Evolutionary conservation across 2,113 vertebrate species (phyloP).

Genomic region (Illadopsis cleaveri): DNA sequence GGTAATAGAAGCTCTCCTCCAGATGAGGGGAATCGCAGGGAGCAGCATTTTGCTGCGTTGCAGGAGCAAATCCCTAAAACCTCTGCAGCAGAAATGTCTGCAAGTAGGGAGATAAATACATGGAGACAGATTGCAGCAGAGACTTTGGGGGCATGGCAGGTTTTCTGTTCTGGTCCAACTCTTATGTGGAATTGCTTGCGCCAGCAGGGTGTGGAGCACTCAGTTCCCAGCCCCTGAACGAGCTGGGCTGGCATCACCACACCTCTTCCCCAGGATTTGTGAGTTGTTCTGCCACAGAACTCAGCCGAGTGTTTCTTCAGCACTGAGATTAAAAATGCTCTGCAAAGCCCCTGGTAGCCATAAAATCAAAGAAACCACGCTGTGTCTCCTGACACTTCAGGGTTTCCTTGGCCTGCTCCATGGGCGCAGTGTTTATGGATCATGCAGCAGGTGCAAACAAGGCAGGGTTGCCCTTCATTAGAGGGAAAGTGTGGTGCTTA

Average conservation of each 20-base stretch:
- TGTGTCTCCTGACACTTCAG: neutral
- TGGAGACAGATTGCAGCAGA: constrained; percentile 35
- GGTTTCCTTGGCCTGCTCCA: neutral
- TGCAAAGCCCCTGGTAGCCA: neutral
- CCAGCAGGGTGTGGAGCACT: neutral
- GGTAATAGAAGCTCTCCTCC: constrained; percentile 30
- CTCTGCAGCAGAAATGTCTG: constrained; percentile 47
- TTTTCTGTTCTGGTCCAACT: neutral
- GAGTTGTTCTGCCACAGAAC: neutral
- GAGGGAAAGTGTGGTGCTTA: neutral
- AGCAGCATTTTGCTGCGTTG: constrained; percentile 56
- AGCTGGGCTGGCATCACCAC: neutral
- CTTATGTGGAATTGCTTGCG: neutral
- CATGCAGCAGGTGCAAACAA: neutral
- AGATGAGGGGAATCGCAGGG: constrained; percentile 10
- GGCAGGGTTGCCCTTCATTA: neutral
- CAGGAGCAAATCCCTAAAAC: constrained; percentile 58
- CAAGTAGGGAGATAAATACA: constrained; percentile 42
- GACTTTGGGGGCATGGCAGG: neutral
- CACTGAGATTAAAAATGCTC: neutral
- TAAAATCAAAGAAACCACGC: neutral
- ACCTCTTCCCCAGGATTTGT: neutral
- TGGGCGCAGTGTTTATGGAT: neutral
- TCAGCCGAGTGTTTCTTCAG: neutral
- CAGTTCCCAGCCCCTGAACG: neutral